These are phyloP conservation scores for Ctenicera cuprea DNA, from an alignment of 2,888 invertebrate species.

Conservation along the genomic window DNA sequence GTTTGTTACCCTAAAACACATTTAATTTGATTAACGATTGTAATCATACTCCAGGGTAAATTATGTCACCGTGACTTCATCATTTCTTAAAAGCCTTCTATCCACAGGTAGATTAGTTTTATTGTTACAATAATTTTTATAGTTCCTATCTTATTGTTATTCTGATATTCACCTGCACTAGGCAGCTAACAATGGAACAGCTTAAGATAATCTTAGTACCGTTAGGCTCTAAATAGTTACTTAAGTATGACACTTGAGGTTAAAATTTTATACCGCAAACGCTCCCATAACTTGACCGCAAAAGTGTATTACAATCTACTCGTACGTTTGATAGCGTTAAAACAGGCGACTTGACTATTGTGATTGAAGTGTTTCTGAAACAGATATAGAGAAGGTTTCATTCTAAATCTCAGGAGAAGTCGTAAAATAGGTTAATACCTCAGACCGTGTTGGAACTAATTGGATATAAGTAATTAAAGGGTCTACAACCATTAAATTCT, in stretches of 20 bases:
- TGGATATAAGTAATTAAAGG: conserved; percentile 52
- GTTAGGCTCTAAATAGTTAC: conserved; percentile 39
- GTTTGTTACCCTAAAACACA: conserved; percentile 60
- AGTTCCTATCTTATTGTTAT: conserved; percentile 15
- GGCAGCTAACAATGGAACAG: conserved; percentile 34
- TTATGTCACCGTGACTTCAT: conserved; percentile 56
- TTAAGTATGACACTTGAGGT: conserved; percentile 35
- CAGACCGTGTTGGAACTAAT: conserved; percentile 48
- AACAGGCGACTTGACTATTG: neutral
- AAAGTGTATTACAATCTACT: neutral
- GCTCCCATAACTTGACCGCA: conserved; percentile 11
- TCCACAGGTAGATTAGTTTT: conserved; percentile 8
- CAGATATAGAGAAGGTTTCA: conserved; percentile 8
- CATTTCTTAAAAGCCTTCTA: conserved; percentile 34
- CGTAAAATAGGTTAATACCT: conserved; percentile 46
- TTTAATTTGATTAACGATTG: conserved; percentile 68
- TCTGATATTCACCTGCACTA: conserved; percentile 31
- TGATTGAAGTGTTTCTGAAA: neutral
- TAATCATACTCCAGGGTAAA: conserved; percentile 53
- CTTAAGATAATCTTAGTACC: conserved; percentile 43
- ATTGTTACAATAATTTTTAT: conserved; percentile 15
- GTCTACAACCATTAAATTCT: conserved; percentile 38
- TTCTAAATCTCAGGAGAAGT: conserved; percentile 27
- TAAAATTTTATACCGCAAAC: conserved; percentile 25
- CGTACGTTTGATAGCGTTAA: neutral